These are phyloP conservation scores for Martes martes DNA, from an alignment of 2,113 vertebrate species.

Conservation along the genomic window DNA sequence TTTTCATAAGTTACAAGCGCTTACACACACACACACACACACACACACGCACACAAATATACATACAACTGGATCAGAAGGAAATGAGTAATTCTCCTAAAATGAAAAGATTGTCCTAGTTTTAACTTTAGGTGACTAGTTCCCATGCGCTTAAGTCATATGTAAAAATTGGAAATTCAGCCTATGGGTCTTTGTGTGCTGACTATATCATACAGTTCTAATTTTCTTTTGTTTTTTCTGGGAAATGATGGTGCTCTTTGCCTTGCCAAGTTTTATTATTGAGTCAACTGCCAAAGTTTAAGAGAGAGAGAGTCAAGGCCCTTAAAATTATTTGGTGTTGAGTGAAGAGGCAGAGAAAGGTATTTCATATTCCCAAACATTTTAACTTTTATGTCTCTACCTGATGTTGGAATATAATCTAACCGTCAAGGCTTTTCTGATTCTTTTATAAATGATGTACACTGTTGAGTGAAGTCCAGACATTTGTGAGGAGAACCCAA, in stretches of 20 bases:
- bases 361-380: constrained; percentile 76
- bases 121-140: constrained; percentile 21
- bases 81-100: constrained; percentile 25
- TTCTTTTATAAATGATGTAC: constrained; percentile 53
- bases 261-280: constrained; percentile 88
- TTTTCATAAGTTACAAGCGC: constrained; percentile 48
- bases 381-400: constrained; percentile 78
- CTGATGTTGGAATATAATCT: constrained; percentile 68
- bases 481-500: constrained; percentile 23
- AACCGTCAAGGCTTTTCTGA: constrained; percentile 66
- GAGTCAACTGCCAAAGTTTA: constrained; percentile 86
- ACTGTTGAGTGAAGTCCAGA: neutral
- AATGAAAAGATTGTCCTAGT: constrained; percentile 37
- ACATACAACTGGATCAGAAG: neutral
- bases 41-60: neutral
- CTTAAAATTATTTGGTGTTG: constrained; percentile 90
- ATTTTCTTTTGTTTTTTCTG: constrained; percentile 80
- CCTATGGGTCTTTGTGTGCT: constrained; percentile 52
- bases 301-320: constrained; percentile 83
- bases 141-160: constrained; percentile 36
- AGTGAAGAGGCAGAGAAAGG: constrained; percentile 87
- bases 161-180: constrained; percentile 47
- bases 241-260: constrained; percentile 73
- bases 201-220: constrained; percentile 71
- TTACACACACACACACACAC: constrained; percentile 26